Conservation (phyloP, 2,113 vertebrate species). For the Nesogale talazaci region DNA sequence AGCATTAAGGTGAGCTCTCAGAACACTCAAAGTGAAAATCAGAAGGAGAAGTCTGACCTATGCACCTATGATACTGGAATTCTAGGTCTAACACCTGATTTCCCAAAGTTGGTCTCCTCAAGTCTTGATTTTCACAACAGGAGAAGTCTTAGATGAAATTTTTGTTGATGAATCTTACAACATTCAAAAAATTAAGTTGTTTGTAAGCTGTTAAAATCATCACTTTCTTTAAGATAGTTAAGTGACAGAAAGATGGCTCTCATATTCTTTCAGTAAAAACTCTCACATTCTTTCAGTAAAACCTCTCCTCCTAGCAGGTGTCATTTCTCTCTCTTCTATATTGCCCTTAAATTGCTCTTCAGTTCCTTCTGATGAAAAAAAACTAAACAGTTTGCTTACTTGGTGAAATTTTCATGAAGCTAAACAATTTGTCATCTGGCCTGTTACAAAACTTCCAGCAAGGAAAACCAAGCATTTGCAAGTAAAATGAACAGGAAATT, state of each 20-base stretch:
- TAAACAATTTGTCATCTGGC: slow-evolving; percentile 68
- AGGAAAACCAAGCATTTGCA: slow-evolving; percentile 75
- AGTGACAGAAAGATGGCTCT: neutral
- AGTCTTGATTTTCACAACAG: no score
- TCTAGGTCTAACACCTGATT: no score
- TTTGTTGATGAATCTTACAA: neutral
- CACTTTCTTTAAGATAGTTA: slow-evolving; percentile 6
- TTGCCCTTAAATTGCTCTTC: neutral
- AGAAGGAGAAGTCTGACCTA: no score
- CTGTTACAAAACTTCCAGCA: slow-evolving; percentile 68
- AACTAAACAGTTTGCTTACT: slow-evolving; percentile 57
- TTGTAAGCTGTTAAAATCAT: slow-evolving; percentile 25
- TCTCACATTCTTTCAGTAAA: neutral
- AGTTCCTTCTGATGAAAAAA: slow-evolving; percentile 60
- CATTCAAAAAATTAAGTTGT: slow-evolving; percentile 19
- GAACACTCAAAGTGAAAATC: no score
- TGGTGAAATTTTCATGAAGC: slow-evolving; percentile 52
- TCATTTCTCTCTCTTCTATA: neutral
- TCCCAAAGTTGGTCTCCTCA: no score
- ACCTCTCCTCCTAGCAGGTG: neutral
- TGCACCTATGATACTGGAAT: no score
- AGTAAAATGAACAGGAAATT: slow-evolving; percentile 79
- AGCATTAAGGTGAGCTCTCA: no score
- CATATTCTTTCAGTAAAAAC: no score
- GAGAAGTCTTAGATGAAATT: neutral